These are phyloP conservation scores for Aplysina aerophoba DNA, from an alignment of 37 sponge, comb jelly and placozoan species.

Conservation along the genomic window DNA sequence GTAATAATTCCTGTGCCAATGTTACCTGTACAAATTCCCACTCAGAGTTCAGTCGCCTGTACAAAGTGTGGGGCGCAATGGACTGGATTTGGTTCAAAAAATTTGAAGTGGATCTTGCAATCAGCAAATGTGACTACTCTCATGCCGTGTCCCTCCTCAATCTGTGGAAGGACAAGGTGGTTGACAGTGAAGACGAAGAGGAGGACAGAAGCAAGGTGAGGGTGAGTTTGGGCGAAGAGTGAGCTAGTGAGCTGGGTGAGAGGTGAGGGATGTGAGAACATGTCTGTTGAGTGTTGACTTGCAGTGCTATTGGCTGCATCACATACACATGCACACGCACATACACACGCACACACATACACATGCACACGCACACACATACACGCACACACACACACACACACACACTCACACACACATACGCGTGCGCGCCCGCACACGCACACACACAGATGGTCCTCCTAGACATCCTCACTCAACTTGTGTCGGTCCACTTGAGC, in stretches of 20 bases:
- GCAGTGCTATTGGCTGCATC: constrained; percentile 38
- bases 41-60: constrained; percentile 75
- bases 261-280: constrained; percentile 22
- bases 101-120: constrained; percentile 76
- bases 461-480: too few species aligned
- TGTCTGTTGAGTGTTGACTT: constrained; percentile 31
- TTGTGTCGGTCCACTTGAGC: too few species aligned
- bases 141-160: constrained; percentile 39
- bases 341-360: too few species aligned
- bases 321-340: too few species aligned
- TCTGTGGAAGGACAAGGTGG: constrained; percentile 48
- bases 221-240: neutral
- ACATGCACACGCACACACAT: too few species aligned
- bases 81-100: constrained; percentile 84
- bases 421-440: too few species aligned
- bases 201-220: constrained; percentile 43
- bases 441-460: too few species aligned
- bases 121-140: constrained; percentile 61
- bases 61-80: constrained; percentile 81
- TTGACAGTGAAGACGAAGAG: neutral
- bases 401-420: too few species aligned
- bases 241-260: neutral
- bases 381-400: too few species aligned
- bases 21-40: neutral
- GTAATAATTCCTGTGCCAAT: neutral